A percentile compares a stretch with the other conserved stretches of the same genome.
Conservation (phyloP, 2,113 vertebrate genomes). For the Notarius lentiginosus region DNA sequence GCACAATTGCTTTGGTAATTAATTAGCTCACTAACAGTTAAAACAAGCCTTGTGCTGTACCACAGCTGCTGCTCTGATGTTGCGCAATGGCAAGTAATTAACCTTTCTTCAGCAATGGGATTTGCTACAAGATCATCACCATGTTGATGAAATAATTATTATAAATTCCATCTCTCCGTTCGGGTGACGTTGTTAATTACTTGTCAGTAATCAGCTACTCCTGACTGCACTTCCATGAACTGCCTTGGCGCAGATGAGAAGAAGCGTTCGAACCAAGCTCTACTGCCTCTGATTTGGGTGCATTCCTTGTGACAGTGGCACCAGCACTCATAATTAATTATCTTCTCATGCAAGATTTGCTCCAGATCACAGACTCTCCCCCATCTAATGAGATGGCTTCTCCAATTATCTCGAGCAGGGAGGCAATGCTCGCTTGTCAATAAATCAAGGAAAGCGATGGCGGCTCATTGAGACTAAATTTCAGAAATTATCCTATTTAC, state of each 20-base stretch:
- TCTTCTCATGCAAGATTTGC: constrained; percentile 61
- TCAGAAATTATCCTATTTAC: constrained; percentile 70
- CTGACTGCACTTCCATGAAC: constrained; percentile 79
- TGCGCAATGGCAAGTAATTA: constrained; percentile 81
- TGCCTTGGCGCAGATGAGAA: constrained; percentile 67
- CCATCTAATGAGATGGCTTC: constrained; percentile 70
- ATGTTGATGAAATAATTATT: constrained; percentile 85
- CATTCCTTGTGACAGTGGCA: constrained; percentile 60
- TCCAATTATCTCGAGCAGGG: constrained; percentile 68
- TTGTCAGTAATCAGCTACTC: constrained; percentile 85
- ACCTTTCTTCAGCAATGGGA: constrained; percentile 83
- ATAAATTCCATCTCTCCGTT: constrained; percentile 82
- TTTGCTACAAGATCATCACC: constrained; percentile 77
- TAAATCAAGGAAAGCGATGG: constrained; percentile 69
- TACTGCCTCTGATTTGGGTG: constrained; percentile 44
- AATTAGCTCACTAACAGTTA: constrained; percentile 78
- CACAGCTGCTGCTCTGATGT: constrained; percentile 74
- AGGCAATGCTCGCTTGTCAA: constrained; percentile 65
- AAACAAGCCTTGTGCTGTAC: constrained; percentile 70
- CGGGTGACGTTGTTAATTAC: constrained; percentile 86
- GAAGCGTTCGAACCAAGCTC: constrained; percentile 55
- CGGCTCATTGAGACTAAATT: constrained; percentile 67
- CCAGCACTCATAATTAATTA: constrained; percentile 72
- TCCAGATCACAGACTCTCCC: constrained; percentile 62
- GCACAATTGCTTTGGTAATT: constrained; percentile 79